Evolutionary conservation across 1,140 invertebrate genomes (phyloP), one percentile per base, ranked within the genome.

Genomic region (Temnothorax longispinosus): DNA sequence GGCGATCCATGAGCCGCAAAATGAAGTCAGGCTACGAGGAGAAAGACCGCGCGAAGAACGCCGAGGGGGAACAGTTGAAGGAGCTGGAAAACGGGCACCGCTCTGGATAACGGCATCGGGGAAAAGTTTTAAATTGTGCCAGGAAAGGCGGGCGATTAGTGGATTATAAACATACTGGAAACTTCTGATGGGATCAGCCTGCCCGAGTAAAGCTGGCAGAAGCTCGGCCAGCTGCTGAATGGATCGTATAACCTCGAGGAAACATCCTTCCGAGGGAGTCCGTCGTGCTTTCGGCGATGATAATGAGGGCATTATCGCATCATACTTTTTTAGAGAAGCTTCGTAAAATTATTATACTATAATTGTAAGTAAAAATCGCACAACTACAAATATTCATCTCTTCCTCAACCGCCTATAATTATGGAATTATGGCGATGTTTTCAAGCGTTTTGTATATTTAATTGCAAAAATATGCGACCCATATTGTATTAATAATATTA

Each of bases 121-220:
- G 88, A 89, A 94, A 95, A 94, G 89, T 95, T 95, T 95, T 94
- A 94, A 95, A 95, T 95, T 95, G 93, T 94, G 91, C 90, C 86
- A 80, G 89, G 89, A 93, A 93, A 93, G 90, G 92, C 88, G 90
- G 90, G 90, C 93, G 94, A 95, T 95, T 94, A 95, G 93, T 93
- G 93, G 94, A 94, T 94, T 94, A 95, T 95, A 94, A 95, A 94
- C 94, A 95, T 93, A 91, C 92, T 89, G 90, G 88, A 86, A 92
- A 93, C 90, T 93, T 93, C 89, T 91, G 89, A 91, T 91, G 88
- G 91, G 92, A 93, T 93, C 90, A 92, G 92, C 89, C 85, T 69
- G 38, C 56, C 72, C 88, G 64, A 69, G 78, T 82, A 84, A 72
- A 60, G 56, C 64, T 44, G 56, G 58, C 75, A 76, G 72, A 75